A percentile compares a stretch with the other conserved stretches of the same genome.
phyloP scores from a whole-genome alignment of 2,888 invertebrate genomes.

The Drosophila algonquin region DNA sequence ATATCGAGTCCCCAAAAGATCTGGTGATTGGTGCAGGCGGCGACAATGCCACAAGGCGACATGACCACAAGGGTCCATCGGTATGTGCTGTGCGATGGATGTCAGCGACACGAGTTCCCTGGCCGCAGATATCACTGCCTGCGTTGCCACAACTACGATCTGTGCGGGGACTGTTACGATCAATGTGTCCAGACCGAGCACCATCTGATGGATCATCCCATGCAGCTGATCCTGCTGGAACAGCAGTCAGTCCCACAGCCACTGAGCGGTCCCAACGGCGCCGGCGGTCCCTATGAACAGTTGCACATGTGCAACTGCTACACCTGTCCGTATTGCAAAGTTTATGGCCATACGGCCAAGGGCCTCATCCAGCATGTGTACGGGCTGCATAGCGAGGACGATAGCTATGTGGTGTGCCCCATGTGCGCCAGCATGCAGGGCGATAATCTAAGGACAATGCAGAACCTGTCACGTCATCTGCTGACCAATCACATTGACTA shows the following conservation, averaged over 20 bases:
- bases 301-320: conserved; percentile 65
- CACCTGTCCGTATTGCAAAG: conserved; percentile 64
- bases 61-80: conserved; percentile 55
- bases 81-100: conserved; percentile 62
- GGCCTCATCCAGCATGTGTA: conserved; percentile 64
- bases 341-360: conserved; percentile 56
- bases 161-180: conserved; percentile 63
- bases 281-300: conserved; percentile 50
- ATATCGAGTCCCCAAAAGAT: neutral
- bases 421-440: conserved; percentile 60
- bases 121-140: conserved; percentile 68
- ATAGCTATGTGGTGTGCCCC: conserved; percentile 63
- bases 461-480: conserved; percentile 58
- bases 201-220: conserved; percentile 62
- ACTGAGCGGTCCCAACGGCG: conserved; percentile 29
- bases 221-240: conserved; percentile 57
- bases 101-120: conserved; percentile 53
- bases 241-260: conserved; percentile 31
- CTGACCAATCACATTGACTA: conserved; percentile 67
- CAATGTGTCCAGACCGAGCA: conserved; percentile 49
- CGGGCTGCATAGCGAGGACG: conserved; percentile 44
- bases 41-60: neutral
- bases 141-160: conserved; percentile 67
- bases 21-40: neutral
- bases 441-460: conserved; percentile 53